Evolutionary conservation across 2,888 invertebrate genomes (phyloP).

Genomic region (Lepidonotus clava): DNA sequence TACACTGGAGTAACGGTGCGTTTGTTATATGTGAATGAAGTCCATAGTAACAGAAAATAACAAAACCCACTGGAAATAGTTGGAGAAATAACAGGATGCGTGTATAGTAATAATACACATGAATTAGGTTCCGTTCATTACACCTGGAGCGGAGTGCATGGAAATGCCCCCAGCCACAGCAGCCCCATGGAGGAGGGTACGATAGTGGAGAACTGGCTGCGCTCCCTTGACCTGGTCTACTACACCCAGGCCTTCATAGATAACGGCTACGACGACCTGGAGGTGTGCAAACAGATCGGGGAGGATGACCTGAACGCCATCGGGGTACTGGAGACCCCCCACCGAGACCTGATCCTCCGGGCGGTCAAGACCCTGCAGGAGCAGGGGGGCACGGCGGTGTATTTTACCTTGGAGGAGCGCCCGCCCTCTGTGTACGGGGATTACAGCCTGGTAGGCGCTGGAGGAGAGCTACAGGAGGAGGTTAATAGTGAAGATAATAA

Average conservation of each 20-base stretch:
- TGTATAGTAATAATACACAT: too few species aligned
- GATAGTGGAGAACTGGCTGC: slow-evolving; percentile 93
- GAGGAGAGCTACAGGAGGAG: not conserved
- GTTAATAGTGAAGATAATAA: not conserved
- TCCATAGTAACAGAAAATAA: too few species aligned
- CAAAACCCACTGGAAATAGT: too few species aligned
- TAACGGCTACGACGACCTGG: slow-evolving; percentile 97
- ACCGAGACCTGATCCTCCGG: slow-evolving; percentile 90
- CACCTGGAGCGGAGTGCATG: too few species aligned
- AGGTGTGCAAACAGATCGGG: slow-evolving; percentile 97
- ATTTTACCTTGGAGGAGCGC: slow-evolving; percentile 89
- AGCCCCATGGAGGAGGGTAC: slow-evolving; percentile 80
- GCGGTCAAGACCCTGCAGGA: slow-evolving; percentile 93
- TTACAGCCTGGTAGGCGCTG: not conserved
- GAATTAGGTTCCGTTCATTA: too few species aligned
- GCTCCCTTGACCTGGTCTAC: slow-evolving; percentile 92
- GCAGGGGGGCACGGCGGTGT: slow-evolving; percentile 95
- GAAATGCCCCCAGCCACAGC: too few species aligned
- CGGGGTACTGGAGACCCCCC: slow-evolving; percentile 92
- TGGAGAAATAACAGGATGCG: too few species aligned
- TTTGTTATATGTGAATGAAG: too few species aligned
- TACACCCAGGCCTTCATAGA: slow-evolving; percentile 97
- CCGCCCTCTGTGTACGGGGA: not conserved
- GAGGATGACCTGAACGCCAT: slow-evolving; percentile 97
- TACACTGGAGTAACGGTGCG: too few species aligned